These are phyloP conservation scores for Oligia latruncula DNA, from an alignment of 2,888 invertebrate species.

Conservation along the genomic window DNA sequence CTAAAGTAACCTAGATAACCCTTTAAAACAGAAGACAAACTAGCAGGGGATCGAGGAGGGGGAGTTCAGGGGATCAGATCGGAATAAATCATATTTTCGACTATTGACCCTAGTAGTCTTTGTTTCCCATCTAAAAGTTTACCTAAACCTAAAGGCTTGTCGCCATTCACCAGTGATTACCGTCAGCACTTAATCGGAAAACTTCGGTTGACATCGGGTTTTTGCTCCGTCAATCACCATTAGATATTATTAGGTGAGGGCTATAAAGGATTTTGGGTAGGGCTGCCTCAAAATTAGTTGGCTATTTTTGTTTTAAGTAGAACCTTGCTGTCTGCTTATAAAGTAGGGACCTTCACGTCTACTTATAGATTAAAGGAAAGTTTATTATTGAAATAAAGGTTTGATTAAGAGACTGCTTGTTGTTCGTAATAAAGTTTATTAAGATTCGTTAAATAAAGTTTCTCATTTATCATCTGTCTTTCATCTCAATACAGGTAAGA, in stretches of 20 bases:
- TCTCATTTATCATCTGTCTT: not conserved
- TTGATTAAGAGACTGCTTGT: not conserved
- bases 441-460: not conserved
- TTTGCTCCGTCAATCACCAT: conserved; percentile 78
- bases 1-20: not conserved
- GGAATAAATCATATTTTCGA: not conserved
- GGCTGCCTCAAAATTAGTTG: conserved; percentile 38
- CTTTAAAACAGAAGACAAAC: too few species aligned
- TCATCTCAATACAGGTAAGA: not conserved
- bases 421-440: not conserved
- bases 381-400: not conserved
- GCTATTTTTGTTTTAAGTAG: conserved; percentile 19
- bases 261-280: conserved; percentile 62
- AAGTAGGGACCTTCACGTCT: not conserved
- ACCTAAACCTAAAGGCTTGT: conserved; percentile 29
- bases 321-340: not conserved
- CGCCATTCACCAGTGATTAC: conserved; percentile 70
- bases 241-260: conserved; percentile 72
- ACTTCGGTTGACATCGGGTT: conserved; percentile 75
- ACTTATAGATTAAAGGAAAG: not conserved
- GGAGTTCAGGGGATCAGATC: too few species aligned
- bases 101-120: not conserved
- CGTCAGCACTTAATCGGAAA: conserved; percentile 73
- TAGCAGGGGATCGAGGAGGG: too few species aligned
- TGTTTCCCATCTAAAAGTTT: not conserved